A percentile compares a stretch with the other conserved stretches of the same genome.
phyloP scores from a whole-genome alignment of 1,140 invertebrate species.

The Drosophila novamexicana region DNA sequence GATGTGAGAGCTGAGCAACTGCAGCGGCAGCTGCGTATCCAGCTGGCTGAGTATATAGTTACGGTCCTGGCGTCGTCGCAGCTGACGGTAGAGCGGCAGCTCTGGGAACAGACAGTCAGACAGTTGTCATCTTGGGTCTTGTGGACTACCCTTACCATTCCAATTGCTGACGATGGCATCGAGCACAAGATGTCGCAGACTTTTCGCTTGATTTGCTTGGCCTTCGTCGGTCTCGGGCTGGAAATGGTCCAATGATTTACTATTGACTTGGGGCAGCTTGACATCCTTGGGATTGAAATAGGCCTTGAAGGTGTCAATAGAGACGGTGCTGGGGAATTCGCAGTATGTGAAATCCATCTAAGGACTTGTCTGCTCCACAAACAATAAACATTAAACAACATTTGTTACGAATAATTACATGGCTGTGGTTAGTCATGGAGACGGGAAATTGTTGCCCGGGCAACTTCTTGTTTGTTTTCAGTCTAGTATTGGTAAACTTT shows the following conservation, averaged over 20 bases:
- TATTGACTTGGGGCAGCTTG: slow-evolving; percentile 67
- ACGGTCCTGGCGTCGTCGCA: slow-evolving; percentile 78
- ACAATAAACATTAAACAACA: neutral
- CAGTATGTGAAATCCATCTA: slow-evolving; percentile 78
- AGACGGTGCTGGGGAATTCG: slow-evolving; percentile 81
- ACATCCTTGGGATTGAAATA: slow-evolving; percentile 73
- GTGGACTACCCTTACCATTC: slow-evolving; percentile 66
- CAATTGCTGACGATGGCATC: slow-evolving; percentile 83
- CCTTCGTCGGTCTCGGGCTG: slow-evolving; percentile 32
- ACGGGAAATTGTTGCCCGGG: slow-evolving; percentile 1
- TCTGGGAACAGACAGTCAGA: slow-evolving; percentile 53
- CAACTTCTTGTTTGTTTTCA: neutral
- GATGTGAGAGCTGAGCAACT: slow-evolving; percentile 79
- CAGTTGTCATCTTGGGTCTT: slow-evolving; percentile 1
- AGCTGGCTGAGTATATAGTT: slow-evolving; percentile 84
- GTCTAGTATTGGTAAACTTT: neutral
- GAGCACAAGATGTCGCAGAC: slow-evolving; percentile 82
- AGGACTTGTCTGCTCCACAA: slow-evolving; percentile 1
- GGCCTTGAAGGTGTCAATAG: slow-evolving; percentile 81
- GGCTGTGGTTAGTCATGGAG: neutral
- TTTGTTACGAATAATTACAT: neutral
- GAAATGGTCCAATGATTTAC: slow-evolving; percentile 70
- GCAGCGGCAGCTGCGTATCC: slow-evolving; percentile 80
- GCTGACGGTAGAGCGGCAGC: slow-evolving; percentile 75
- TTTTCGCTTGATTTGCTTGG: slow-evolving; percentile 74